Conservation (phyloP, 2,113 vertebrate species). For the Petrocephalus zakoni region DNA sequence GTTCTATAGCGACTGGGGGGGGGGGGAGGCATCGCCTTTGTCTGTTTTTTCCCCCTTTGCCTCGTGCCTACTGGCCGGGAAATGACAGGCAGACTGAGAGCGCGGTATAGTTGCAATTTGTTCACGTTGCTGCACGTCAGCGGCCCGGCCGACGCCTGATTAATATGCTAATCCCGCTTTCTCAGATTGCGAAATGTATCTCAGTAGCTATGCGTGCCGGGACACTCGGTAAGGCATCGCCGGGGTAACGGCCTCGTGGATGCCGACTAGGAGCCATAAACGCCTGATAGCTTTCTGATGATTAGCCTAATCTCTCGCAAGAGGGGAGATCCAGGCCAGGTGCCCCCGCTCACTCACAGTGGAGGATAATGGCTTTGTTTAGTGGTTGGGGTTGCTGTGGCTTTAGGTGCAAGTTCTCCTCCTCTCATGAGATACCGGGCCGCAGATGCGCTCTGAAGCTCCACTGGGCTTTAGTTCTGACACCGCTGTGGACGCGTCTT, state of each 20-base stretch:
- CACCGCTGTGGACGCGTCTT: not conserved
- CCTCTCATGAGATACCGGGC: slow-evolving; percentile 32
- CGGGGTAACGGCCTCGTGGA: not conserved
- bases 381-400: not conserved
- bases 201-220: not conserved
- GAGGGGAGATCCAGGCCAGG: not conserved
- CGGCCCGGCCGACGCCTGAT: not conserved
- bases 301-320: slow-evolving; percentile 35
- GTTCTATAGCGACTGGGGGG: slow-evolving; percentile 22
- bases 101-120: not conserved
- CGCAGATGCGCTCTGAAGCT: slow-evolving; percentile 42
- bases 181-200: not conserved
- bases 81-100: not conserved
- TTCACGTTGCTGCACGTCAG: not conserved
- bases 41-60: not conserved
- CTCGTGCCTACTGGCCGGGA: not conserved
- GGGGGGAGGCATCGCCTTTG: not conserved
- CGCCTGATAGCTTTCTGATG: slow-evolving; percentile 47
- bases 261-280: slow-evolving; percentile 19
- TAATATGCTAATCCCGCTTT: not conserved
- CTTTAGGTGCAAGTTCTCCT: slow-evolving; percentile 18
- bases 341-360: not conserved
- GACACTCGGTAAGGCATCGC: too few relatives aligned
- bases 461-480: slow-evolving; percentile 40
- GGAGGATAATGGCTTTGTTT: slow-evolving; percentile 50